These are phyloP conservation scores for Menidia beryllina DNA, from an alignment of 2,113 vertebrate genomes.

Conservation along the genomic window DNA sequence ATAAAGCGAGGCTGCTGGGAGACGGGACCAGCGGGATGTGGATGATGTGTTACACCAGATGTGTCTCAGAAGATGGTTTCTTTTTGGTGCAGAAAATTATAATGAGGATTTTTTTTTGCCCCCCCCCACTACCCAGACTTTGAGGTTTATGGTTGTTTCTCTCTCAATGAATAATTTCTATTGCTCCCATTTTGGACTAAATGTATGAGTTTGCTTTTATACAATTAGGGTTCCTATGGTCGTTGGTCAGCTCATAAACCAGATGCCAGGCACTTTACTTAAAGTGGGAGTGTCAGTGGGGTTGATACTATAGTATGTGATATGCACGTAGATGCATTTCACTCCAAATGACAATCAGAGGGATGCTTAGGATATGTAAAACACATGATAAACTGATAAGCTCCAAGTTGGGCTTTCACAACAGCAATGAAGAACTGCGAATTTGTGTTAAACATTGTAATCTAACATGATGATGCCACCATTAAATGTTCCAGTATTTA, in stretches of 20 bases:
- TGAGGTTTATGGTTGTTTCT: constrained; percentile 27
- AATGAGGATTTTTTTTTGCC: constrained; percentile 37
- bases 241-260: constrained; percentile 15
- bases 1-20: constrained; percentile 37
- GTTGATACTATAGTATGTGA: not conserved
- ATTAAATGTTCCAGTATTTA: constrained; percentile 15
- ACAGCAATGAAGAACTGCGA: not conserved
- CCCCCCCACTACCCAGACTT: constrained; percentile 13
- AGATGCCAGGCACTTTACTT: constrained; percentile 9
- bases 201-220: constrained; percentile 7
- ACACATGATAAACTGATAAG: not conserved
- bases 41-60: constrained; percentile 68
- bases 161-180: constrained; percentile 29
- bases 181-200: not conserved
- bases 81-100: constrained; percentile 34
- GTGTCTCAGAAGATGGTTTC: constrained; percentile 53
- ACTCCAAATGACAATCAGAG: constrained; percentile 25
- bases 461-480: not conserved
- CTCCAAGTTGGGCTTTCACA: not conserved
- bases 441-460: not conserved
- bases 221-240: not conserved
- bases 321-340: constrained; percentile 9
- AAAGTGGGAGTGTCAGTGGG: constrained; percentile 3
- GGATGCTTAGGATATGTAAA: not conserved
- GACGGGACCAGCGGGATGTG: constrained; percentile 61